A percentile compares a stretch with the other conserved stretches of the same genome.
phyloP scores from a whole-genome alignment of 2,888 invertebrate genomes.

The Nemoura dubitans region DNA sequence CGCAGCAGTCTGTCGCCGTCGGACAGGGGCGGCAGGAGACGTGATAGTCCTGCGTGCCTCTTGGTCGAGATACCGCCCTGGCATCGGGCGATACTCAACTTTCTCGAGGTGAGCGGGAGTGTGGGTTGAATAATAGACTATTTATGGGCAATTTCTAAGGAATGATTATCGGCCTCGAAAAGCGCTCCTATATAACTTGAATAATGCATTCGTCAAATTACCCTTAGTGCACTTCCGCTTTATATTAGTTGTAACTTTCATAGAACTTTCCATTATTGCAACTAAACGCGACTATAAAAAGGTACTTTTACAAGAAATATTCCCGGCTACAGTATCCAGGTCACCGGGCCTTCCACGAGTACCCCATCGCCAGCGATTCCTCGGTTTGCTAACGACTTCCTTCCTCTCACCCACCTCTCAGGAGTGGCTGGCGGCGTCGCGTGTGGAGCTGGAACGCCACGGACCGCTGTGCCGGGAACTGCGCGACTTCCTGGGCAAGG shows the following conservation, averaged over 20 bases:
- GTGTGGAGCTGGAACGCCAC: slow-evolving; percentile 57
- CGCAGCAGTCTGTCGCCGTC: slow-evolving; percentile 58
- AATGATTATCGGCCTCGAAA: no score
- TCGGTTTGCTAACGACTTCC: neutral
- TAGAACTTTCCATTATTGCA: no score
- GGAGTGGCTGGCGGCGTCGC: slow-evolving; percentile 58
- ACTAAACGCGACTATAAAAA: no score
- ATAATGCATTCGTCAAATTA: no score
- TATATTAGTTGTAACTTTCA: no score
- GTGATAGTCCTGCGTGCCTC: slow-evolving; percentile 58
- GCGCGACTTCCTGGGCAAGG: slow-evolving; percentile 64
- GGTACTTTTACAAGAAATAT: neutral
- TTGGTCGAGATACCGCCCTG: slow-evolving; percentile 59
- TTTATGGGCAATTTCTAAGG: no score
- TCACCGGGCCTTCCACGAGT: neutral
- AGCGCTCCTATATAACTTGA: no score
- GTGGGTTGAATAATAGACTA: no score
- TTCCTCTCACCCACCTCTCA: slow-evolving; percentile 43
- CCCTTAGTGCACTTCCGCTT: no score
- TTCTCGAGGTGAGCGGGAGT: slow-evolving; percentile 57
- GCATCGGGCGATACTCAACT: slow-evolving; percentile 59
- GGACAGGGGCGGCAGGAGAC: slow-evolving; percentile 56
- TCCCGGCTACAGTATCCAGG: neutral
- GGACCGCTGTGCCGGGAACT: slow-evolving; percentile 61
- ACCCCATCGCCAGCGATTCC: no score